Evolutionary conservation across 2,888 invertebrate genomes (phyloP), one percentile per base, ranked within the genome.

Genomic region (Lepidocyrtinus sp.): DNA sequence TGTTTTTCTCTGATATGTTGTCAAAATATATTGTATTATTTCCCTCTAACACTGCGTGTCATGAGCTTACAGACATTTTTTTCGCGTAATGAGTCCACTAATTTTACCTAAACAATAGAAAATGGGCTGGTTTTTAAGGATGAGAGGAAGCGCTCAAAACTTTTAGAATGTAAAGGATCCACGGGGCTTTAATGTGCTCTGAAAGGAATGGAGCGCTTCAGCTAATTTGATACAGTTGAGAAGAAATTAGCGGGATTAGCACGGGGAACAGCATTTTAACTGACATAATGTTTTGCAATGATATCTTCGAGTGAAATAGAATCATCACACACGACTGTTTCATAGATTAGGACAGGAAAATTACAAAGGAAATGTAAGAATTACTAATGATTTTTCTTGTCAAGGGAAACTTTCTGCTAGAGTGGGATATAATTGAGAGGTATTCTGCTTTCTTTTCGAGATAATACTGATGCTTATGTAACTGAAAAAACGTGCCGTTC

Each of bases 81-180:
- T 70, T 70, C 70, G 26, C 70, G 27, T 70, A 70, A 70, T 70
- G 70, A 70, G 36, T 70, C 61, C 61, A 61, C 70, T 70, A 70
- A 61, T 70, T 61, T 69, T 26, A 70, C 26, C 26, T 70, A 70
- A 70, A 70, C 70, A 70, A 70, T 70, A 36, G 70, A 70, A 69
- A 70, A 61, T 70, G 70, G 70, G 70, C 19, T 70, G 70, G 70
- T 19, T 25, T n/a, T 27, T 70, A 25, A 17, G 59, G 50, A 50
- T 22, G 55, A 55, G 55, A 55, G 55, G 55, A 55, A 55, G 55
- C 55, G 55, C 17, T 55, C 55, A 55, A 12, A 9, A n/a, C 17
- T 55, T n/a, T 50, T 55, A 50, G 12, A 5, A 27, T 36, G 27
- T 64, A 27, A 27, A 27, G 65, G 27, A 26, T 19, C 26, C 17